Evolutionary conservation across 2,888 invertebrate species (phyloP).

Genomic region (Chaitophorus viminalis): DNA sequence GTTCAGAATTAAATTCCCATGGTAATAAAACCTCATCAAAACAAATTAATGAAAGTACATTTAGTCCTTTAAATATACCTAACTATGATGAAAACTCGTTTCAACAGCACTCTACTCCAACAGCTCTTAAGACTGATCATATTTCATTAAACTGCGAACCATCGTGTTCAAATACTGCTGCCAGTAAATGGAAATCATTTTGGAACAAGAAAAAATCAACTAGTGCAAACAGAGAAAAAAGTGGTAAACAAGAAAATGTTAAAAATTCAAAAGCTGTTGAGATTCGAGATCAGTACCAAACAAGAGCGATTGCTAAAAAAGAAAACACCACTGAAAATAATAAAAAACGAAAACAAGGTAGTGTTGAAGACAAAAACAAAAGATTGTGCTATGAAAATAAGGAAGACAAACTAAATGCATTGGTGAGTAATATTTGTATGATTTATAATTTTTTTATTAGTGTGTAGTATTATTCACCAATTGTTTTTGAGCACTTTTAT

Average conservation of each 20-base stretch:
- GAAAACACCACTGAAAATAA: neutral
- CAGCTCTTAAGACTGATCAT: neutral
- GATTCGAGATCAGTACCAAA: constrained; percentile 31
- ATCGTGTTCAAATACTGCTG: constrained; percentile 9
- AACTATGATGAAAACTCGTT: neutral
- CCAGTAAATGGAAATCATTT: constrained; percentile 34
- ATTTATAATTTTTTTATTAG: too few relatives aligned
- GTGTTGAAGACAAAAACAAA: constrained; percentile 12
- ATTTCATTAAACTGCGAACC: constrained; percentile 1
- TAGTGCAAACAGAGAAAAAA: neutral
- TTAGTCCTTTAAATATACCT: constrained; percentile 5
- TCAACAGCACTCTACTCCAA: neutral
- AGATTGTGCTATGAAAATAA: neutral
- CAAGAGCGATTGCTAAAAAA: constrained; percentile 48
- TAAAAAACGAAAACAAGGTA: constrained; percentile 47
- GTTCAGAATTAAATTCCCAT: neutral
- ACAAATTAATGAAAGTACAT: constrained; percentile 9
- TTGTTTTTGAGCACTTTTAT: too few relatives aligned
- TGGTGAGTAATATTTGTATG: constrained; percentile 12
- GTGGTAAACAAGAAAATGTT: neutral
- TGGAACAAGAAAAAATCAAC: constrained; percentile 15
- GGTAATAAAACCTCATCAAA: neutral
- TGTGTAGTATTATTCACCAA: too few relatives aligned
- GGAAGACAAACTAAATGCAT: neutral
- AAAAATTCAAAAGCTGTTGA: neutral